These are phyloP conservation scores for Balearica regulorum DNA, from an alignment of 2,797 vertebrate species.

Conservation along the genomic window DNA sequence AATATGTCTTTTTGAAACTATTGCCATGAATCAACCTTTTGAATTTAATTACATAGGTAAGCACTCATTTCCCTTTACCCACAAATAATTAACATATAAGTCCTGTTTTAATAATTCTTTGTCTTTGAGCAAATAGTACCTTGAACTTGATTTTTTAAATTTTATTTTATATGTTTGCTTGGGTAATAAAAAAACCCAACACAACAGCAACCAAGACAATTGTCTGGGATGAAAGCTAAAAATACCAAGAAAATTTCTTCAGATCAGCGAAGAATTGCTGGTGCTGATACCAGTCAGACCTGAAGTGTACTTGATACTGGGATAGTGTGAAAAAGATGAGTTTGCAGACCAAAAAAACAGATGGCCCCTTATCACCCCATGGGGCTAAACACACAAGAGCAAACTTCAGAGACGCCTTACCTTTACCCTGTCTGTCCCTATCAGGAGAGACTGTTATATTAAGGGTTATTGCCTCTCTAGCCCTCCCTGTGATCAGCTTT, in stretches of 20 bases:
- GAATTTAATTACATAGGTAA: background rate
- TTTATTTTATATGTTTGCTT: background rate
- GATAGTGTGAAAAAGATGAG: conserved; percentile 69
- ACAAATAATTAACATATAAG: background rate
- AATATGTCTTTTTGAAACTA: background rate
- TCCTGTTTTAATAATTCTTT: background rate
- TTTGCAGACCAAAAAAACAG: conserved; percentile 71
- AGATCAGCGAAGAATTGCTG: conserved; percentile 11
- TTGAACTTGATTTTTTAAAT: background rate
- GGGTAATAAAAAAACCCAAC: background rate
- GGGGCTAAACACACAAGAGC: conserved; percentile 76
- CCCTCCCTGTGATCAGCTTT: conserved; percentile 70
- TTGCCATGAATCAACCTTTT: background rate
- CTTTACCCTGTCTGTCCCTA: conserved; percentile 70
- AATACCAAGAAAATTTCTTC: conserved; percentile 31
- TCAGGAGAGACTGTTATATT: conserved; percentile 63
- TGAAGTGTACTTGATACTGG: conserved; percentile 62
- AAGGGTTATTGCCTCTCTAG: conserved; percentile 73
- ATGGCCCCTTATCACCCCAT: conserved; percentile 80
- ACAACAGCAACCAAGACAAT: background rate
- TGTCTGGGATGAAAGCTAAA: conserved; percentile 49
- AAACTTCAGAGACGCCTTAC: conserved; percentile 74
- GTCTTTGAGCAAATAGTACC: background rate
- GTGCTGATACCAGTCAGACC: conserved; percentile 30
- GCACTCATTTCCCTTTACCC: background rate